phyloP scores from a whole-genome alignment of 2,113 vertebrate genomes.

The Rhea pennata region DNA sequence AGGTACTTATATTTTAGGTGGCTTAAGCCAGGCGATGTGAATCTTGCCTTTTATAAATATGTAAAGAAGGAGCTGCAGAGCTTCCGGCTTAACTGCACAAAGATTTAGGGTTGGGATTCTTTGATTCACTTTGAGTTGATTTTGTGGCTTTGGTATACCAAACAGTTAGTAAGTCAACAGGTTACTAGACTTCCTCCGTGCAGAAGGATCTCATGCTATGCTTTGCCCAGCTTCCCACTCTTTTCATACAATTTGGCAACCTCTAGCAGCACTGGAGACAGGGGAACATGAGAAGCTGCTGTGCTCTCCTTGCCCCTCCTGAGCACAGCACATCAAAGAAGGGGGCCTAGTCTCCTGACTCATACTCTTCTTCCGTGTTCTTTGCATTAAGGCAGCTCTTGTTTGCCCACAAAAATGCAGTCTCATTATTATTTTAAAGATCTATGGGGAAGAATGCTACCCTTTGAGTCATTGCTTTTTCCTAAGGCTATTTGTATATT shows the following conservation, averaged over 20 bases:
- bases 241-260: not conserved
- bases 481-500: not conserved
- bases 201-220: not conserved
- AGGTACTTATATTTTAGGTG: not conserved
- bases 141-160: not conserved
- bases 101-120: not conserved
- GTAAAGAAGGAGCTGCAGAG: not conserved
- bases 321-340: not conserved
- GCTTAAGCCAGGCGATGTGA: not conserved
- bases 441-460: not conserved
- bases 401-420: not conserved
- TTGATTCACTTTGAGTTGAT: not conserved
- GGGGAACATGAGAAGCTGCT: not conserved
- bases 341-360: not conserved
- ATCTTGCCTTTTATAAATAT: not conserved
- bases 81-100: not conserved
- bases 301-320: rapidly evolving
- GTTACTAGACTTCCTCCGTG: not conserved
- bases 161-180: not conserved
- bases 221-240: not conserved
- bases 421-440: not conserved
- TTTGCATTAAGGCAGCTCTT: not conserved
- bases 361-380: not conserved
- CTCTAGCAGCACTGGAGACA: rapidly evolving
- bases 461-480: not conserved